Base-by-base conservation (phyloP, 2,797 vertebrate species). In the Fratercula arctica region DNA sequence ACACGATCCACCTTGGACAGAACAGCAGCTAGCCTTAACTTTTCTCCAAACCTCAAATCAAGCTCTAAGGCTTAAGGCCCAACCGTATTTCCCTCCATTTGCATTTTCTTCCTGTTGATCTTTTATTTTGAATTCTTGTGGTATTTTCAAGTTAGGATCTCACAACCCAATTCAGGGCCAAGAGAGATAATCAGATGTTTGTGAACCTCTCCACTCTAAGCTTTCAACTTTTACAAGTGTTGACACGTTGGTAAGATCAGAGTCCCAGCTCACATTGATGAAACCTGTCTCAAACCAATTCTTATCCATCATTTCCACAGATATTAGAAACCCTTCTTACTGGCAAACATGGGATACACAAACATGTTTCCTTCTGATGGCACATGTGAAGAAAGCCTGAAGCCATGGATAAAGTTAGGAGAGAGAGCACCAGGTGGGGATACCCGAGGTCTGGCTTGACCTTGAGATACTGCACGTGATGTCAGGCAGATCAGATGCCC, bases 1-100 rank as follows among this genome's bases (percentile, higher is more conserved):
- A n/a, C 20, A 13, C 0, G 0, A 61, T 6, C 39, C 31, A 72
- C n/a, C 35, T 14, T 7, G 28, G 48, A 45, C 35, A 45, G n/a
- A 35, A 31, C 2, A 41, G 31, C 24, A 50, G 51, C 45, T 64
- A 59, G 13, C 33, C 45, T 41, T 25, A 76, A 43, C 12, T 23
- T 87, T 29, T 23, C 11, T 80, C 63, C 2, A 5, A 80, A 43
- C 25, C 23, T 35, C 56, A 70, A 63, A 91, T 33, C 45, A 50
- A 67, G 23, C 45, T 53, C 37, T 45, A 39, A 60, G 61, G 25
- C 37, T 70, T 70, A 83, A 80, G 29, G 24, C 14, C 23, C 43
- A 43, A 37, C 5, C 1, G 0, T 31, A 57, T 53, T 78, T 51
- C 41, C 20, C 43, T 46, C 33, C 23, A 51, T 50, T 8, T 66